phyloP scores from a whole-genome alignment of 2,888 invertebrate genomes.

The Epiblema foenella region DNA sequence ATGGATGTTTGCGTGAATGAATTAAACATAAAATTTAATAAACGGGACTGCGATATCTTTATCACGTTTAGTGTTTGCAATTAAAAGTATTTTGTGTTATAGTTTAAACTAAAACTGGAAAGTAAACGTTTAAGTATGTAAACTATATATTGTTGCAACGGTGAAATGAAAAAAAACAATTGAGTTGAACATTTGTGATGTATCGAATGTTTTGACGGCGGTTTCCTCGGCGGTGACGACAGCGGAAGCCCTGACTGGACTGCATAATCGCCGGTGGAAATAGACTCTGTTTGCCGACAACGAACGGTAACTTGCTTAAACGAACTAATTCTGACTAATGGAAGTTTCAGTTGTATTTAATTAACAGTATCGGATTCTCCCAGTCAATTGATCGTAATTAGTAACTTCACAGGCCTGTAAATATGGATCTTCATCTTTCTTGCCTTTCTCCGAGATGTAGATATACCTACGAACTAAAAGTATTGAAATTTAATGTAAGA shows the following conservation, averaged over 20 bases:
- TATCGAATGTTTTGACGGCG: constrained; percentile 63
- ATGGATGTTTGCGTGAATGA: constrained; percentile 5
- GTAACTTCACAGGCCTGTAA: constrained; percentile 15
- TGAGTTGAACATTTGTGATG: constrained; percentile 51
- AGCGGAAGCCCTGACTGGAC: constrained; percentile 59
- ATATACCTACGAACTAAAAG: not conserved
- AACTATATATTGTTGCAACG: constrained; percentile 46
- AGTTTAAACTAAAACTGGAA: not conserved
- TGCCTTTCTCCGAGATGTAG: not conserved
- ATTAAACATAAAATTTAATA: constrained; percentile 1
- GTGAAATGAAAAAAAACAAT: constrained; percentile 41
- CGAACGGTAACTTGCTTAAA: constrained; percentile 64
- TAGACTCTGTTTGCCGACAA: constrained; percentile 62
- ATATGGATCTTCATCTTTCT: not conserved
- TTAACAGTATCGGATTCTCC: constrained; percentile 40
- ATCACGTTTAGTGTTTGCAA: not conserved
- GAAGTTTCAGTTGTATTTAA: constrained; percentile 27
- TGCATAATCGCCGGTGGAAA: constrained; percentile 66
- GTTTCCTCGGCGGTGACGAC: constrained; percentile 63
- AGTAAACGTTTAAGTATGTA: constrained; percentile 9
- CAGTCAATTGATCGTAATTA: constrained; percentile 24
- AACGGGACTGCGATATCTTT: constrained; percentile 1
- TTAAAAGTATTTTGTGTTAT: not conserved
- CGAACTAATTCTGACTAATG: constrained; percentile 42
- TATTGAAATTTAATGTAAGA: not conserved